A percentile compares a stretch with the other conserved stretches of the same genome.
Evolutionary conservation across 2,888 invertebrate species (phyloP).

Genomic region (Tipula lateralis): DNA sequence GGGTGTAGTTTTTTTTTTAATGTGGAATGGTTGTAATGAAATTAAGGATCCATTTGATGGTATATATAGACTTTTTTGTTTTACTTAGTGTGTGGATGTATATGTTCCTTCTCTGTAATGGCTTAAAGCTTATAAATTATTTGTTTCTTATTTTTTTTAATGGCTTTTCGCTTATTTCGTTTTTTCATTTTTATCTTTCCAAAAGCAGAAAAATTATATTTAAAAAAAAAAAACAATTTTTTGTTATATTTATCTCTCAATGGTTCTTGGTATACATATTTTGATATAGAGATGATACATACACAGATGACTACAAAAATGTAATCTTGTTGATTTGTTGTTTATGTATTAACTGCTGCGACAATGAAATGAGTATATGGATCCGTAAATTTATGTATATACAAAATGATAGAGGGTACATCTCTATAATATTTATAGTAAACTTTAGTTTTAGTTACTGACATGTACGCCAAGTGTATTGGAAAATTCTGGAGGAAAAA

Average conservation of each 20-base stretch:
- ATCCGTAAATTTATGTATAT: not conserved
- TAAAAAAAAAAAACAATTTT: not conserved
- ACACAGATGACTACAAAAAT: not conserved
- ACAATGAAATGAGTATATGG: not conserved
- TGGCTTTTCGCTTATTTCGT: not conserved
- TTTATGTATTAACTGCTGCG: not conserved
- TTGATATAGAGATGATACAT: too few species aligned
- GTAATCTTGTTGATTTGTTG: not conserved
- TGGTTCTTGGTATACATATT: not conserved
- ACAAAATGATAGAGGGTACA: not conserved
- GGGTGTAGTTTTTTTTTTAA: constrained; percentile 41
- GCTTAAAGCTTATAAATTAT: constrained; percentile 12
- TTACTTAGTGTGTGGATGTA: not conserved
- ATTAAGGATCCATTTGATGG: constrained; percentile 51
- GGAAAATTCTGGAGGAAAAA: not conserved
- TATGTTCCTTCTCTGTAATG: not conserved
- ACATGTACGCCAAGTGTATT: not conserved
- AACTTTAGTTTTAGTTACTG: not conserved
- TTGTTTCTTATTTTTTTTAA: not conserved
- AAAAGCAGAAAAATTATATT: not conserved
- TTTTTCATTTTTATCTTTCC: not conserved
- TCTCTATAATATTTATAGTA: not conserved
- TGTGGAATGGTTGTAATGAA: constrained; percentile 43
- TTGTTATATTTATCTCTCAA: not conserved
- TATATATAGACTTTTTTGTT: constrained; percentile 35